Evolutionary conservation across 2,113 vertebrate species (phyloP), one percentile per base, ranked within the genome.

Genomic region (Protobothrops mucrosquamatus): DNA sequence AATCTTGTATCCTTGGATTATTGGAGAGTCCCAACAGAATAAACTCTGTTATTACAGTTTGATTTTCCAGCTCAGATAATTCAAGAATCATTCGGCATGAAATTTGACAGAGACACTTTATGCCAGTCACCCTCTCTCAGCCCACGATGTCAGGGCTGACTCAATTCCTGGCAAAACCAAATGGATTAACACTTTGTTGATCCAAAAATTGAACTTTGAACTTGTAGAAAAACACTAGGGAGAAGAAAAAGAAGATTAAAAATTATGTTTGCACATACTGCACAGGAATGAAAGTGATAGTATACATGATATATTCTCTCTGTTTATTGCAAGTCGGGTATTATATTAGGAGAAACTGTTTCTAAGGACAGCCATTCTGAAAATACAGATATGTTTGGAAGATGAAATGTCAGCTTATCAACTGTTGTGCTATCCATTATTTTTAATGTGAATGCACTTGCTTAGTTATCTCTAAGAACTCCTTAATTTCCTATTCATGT

Each of bases 1-100:
- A n/a, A 29, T 87, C 55, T 29, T 86, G 89, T 54, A 89, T 57
- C 1, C 51, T 34, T 88, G 89, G 23, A 9, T 23, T 89, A 52
- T 57, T 91, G 8, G 87, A 88, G 59, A 94, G 87, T 26, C 94
- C 92, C 88, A 92, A 87, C 86, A 88, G n/a, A 20, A 88, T n/a
- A 56, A 88, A 88, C n/a, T 56, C 87, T 34, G n/a, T 56, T 56
- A 56, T 34, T 88, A 55, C 52, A 34, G 54, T 88, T 88, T 88
- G 54, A 39, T 88, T 88, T 88, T 88, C 87, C 20, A 88, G 20
- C 3, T 55, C 54, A 39, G 2, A 10, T 56, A 9, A 34, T 23
- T 52, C 1, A 91, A 90, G 3, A 90, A 55, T 3, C 43, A 8
- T 48, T 64, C 29, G 10, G 26, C 10, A 39, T 14, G 7, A 54